phyloP scores from a whole-genome alignment of 2,888 invertebrate species.

The Volucella bombylans region DNA sequence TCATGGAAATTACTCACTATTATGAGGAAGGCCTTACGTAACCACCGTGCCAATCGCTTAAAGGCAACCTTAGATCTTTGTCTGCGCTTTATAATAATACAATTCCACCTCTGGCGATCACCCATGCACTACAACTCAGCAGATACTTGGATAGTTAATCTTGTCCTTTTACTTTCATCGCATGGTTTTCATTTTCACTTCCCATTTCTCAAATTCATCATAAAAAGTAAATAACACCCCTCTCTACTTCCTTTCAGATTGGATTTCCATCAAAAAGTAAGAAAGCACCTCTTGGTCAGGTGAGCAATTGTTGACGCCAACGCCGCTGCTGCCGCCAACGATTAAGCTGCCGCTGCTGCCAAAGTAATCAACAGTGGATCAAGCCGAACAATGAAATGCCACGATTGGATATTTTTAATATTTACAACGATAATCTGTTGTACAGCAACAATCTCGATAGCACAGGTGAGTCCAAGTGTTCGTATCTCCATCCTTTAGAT shows the following conservation, averaged over 20 bases:
- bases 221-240: constrained; percentile 19
- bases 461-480: constrained; percentile 57
- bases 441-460: constrained; percentile 56
- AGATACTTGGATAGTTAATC: constrained; percentile 13
- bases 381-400: constrained; percentile 73
- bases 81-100: too few species aligned
- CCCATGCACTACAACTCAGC: not conserved
- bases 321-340: not conserved
- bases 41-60: too few species aligned
- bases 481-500: too few species aligned
- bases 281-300: constrained; percentile 23
- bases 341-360: constrained; percentile 8
- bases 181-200: constrained; percentile 54
- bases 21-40: too few species aligned
- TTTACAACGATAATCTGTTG: constrained; percentile 72
- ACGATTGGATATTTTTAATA: constrained; percentile 71
- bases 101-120: not conserved
- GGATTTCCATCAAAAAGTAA: constrained; percentile 56
- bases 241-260: constrained; percentile 69
- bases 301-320: constrained; percentile 27
- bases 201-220: constrained; percentile 61
- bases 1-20: too few species aligned
- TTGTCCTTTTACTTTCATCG: constrained; percentile 62
- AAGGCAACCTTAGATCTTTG: too few species aligned
- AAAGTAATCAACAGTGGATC: constrained; percentile 55